These are phyloP conservation scores for Notodonta ziczac DNA, from an alignment of 2,888 invertebrate genomes.

Conservation along the genomic window DNA sequence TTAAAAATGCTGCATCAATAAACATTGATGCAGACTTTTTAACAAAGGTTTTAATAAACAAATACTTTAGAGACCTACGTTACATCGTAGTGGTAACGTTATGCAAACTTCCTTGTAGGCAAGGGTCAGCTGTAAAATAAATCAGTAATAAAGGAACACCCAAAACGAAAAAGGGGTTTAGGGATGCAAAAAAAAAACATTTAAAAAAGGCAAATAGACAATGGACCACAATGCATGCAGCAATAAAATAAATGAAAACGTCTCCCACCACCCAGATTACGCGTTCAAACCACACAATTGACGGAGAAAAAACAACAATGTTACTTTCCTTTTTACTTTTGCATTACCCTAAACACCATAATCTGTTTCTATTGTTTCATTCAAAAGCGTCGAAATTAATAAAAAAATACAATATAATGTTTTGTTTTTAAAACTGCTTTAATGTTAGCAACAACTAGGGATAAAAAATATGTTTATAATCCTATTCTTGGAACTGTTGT, in stretches of 20 bases:
- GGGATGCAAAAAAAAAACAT: constrained; percentile 58
- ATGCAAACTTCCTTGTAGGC: constrained; percentile 68
- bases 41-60: constrained; percentile 41
- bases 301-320: constrained; percentile 51
- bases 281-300: constrained; percentile 57
- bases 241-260: constrained; percentile 65
- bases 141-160: constrained; percentile 70
- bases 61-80: constrained; percentile 46
- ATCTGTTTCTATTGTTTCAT: constrained; percentile 23
- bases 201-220: constrained; percentile 66
- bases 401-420: constrained; percentile 1
- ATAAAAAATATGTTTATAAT: not conserved
- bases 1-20: no score
- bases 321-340: constrained; percentile 59
- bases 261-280: constrained; percentile 50
- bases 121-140: constrained; percentile 56
- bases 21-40: constrained; percentile 29
- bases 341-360: constrained; percentile 41
- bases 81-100: constrained; percentile 58
- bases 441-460: not conserved
- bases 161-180: constrained; percentile 65
- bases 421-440: not conserved
- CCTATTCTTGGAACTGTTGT: not conserved
- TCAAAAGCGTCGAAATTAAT: constrained; percentile 14
- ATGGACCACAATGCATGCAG: constrained; percentile 57